Evolutionary conservation across 2,888 invertebrate genomes (phyloP).

Genomic region (Parnassius orleans): DNA sequence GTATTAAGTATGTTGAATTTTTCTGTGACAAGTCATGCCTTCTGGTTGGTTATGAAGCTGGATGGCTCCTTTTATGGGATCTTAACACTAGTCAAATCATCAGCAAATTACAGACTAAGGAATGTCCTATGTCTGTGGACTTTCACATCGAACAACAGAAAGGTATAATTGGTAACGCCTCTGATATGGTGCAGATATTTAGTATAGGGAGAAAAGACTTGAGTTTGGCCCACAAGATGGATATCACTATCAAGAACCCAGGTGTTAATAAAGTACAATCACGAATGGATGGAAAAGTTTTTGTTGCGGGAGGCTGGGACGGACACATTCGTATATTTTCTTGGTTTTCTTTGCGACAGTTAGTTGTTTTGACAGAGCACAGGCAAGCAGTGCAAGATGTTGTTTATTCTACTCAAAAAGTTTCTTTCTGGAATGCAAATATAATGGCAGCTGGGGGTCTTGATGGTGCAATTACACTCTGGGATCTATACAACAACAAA

Average conservation of each 20-base stretch:
- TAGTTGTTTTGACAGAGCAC: constrained; percentile 88
- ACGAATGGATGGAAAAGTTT: constrained; percentile 86
- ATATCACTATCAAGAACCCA: constrained; percentile 85
- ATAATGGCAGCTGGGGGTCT: constrained; percentile 89
- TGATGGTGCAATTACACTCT: constrained; percentile 88
- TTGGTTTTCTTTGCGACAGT: constrained; percentile 86
- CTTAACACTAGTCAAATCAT: constrained; percentile 81
- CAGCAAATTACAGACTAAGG: constrained; percentile 79
- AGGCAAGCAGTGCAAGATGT: constrained; percentile 86
- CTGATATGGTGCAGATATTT: constrained; percentile 83
- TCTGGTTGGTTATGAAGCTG: constrained; percentile 87
- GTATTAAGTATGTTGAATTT: constrained; percentile 77
- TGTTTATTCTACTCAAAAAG: constrained; percentile 83
- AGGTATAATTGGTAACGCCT: constrained; percentile 85
- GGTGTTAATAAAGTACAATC: constrained; percentile 86
- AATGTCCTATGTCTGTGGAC: constrained; percentile 87
- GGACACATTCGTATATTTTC: constrained; percentile 88
- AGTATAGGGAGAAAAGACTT: constrained; percentile 78
- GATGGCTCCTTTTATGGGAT: constrained; percentile 87
- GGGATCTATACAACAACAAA: constrained; percentile 87
- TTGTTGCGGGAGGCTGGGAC: constrained; percentile 89
- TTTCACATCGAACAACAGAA: constrained; percentile 84
- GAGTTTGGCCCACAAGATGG: constrained; percentile 79
- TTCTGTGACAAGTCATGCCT: constrained; percentile 76
- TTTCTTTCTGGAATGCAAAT: constrained; percentile 85